Base-by-base conservation (phyloP, 2,113 vertebrate genomes). In the Pluvianellus socialis region DNA sequence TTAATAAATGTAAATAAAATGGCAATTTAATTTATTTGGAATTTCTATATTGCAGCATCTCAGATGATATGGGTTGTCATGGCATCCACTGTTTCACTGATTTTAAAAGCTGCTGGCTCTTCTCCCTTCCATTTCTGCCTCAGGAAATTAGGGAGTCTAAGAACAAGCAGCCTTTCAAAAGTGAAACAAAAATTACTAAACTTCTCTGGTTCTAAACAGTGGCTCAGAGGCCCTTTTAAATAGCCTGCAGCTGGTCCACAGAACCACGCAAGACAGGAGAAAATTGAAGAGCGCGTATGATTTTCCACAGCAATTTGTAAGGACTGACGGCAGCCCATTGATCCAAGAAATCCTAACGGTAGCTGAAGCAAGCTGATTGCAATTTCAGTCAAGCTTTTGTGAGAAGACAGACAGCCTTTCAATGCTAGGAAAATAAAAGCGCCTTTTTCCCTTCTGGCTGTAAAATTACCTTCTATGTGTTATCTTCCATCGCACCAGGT, bases 91-190 rank as follows among this genome's bases (percentile, higher is more conserved):
- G 42, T 81, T 87, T 45, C 93, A 89, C 13, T 76, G 79, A 90
- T 73, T 92, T 92, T 58, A 77, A 92, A 93, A 96, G 82, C 72
- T 71, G 55, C 59, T 93, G 47, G 38, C 49, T 96, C 59, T 38
- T 91, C 65, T 91, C 68, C 40, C 27, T 92, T 56, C 33, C 53
- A 70, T 63, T 91, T 79, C 82, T 70, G 90, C 68, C 59, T 94
- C 68, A 67, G 8, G 3, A 95, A 83, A 86, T 10, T 12, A 77
- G 62, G 28, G 42, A 88, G 44, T 56, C 35, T 61, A 83, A 66
- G 50, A 88, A 93, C 24, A 74, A 73, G 45, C 50, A 71, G 49
- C 50, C 28, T 92, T 95, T 84, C 72, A 94, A 55, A 88, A 92
- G 18, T 11, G 49, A 81, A 84, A 93, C 50, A 92, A 94, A 96